Evolutionary conservation across 2,797 vertebrate genomes (phyloP), one percentile per base, ranked within the genome.

Genomic region (Pelobates cultripes): DNA sequence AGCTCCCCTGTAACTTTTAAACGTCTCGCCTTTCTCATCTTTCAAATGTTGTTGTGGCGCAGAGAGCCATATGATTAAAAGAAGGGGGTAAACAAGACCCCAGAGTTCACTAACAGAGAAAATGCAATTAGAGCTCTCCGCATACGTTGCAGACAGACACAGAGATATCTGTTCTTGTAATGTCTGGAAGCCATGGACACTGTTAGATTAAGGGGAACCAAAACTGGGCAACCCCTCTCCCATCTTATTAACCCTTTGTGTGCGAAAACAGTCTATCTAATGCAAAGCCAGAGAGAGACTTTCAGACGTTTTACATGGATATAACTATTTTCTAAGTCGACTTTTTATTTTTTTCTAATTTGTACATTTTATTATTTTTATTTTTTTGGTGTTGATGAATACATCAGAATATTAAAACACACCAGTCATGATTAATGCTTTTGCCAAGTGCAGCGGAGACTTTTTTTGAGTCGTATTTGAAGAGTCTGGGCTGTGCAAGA

Each of bases 61-160:
- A 8, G 55, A 28, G 43, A 71, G 40, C 9, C n/a, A 14, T 43
- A 6, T 75, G 72, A 75, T 75, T 75, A 70, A 68, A 70, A 1
- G 28, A 14, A n/a, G 63, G 15, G 47, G 43, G 10, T 7, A 42
- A 57, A 28, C 28, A 40, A 69, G 53, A 70, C 66, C 66, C 43
- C 53, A 70, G 77, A 64, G 43, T 73, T 51, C n/a, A n/a, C 60
- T 79, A 79, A 79, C 64, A 47, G 41, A 55, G 78, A 73, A 80
- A 74, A 80, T 76, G 74, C 43, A 82, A 77, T 82, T 77, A 57
- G 67, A 15, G 80, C 60, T 61, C 80, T 72, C 77, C 74, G 70
- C 66, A 74, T 28, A 7, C 67, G 45, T 17, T 41, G 53, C 41
- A 51, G 43, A 75, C 41, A 45, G 73, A 76, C 68, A 64, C 68